A percentile compares a stretch with the other conserved stretches of the same genome.
Conservation (phyloP, 2,113 vertebrate genomes). For the Crotalus horridus region DNA sequence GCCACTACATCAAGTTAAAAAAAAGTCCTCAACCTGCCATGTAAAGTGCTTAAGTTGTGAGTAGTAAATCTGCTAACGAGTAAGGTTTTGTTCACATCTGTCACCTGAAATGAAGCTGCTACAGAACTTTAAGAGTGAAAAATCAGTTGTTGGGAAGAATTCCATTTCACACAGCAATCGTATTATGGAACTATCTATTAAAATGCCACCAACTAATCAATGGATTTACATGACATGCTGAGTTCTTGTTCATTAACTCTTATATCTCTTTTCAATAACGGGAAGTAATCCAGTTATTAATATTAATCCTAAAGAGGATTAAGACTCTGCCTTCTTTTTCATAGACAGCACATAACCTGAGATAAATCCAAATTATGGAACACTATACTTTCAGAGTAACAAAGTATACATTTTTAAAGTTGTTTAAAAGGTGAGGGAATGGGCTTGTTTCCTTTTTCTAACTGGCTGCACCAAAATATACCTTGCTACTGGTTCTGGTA, state of each 20-base stretch:
- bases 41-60: not conserved
- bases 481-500: constrained; percentile 87
- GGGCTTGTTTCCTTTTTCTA: not conserved
- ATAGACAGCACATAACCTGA: not conserved
- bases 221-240: not conserved
- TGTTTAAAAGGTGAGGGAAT: not conserved
- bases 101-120: not conserved
- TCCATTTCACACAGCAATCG: not conserved
- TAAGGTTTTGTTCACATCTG: not conserved
- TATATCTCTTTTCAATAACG: not conserved
- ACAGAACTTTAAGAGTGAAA: not conserved
- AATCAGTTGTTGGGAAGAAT: not conserved
- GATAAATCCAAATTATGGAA: not conserved
- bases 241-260: not conserved
- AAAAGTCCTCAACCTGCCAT: not conserved
- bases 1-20: not conserved
- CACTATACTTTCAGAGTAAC: not conserved
- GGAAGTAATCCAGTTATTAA: not conserved
- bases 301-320: not conserved
- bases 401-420: not conserved
- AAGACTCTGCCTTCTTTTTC: not conserved
- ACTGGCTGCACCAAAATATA: constrained; percentile 63
- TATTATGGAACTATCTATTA: not conserved
- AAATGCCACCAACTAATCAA: not conserved
- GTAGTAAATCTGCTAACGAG: not conserved